Evolutionary conservation across 2,888 invertebrate species (phyloP), one percentile per base, ranked within the genome.

Genomic region (Papilio gigon): DNA sequence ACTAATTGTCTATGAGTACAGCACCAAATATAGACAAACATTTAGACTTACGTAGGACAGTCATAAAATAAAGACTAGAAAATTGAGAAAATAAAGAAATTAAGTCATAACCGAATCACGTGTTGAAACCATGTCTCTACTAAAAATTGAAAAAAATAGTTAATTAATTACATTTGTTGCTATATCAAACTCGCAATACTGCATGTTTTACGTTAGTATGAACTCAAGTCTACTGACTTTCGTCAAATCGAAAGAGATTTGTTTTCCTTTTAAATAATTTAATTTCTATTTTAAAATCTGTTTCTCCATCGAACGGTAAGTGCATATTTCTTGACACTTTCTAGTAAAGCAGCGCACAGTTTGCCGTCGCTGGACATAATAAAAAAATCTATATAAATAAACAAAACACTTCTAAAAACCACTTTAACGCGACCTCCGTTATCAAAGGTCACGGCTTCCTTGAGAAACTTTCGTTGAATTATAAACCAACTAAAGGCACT

Each of bases 371-470:
- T 14, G 27, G 53, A 30, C 27, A 27, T 30, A 8, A 17, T 30
- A 30, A 30, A 30, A 12, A 30, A 44, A 44, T 5, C 17, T 56
- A 2, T 17, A 56, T 56, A 56, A 30, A 30, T 30, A 27, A 50
- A 50, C 22, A 47, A 22, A 25, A 50, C 50, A 56, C 30, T 17
- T 17, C 30, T 30, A 30, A 56, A 62, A 63, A 63, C 20, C 62
- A 63, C 62, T 63, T 63, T 35, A 63, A 20, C 14, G 2, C 47
- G 62, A 63, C 62, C 62, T 47, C 62, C 5, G 14, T 47, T 47
- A 63, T 63, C 62, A 14, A 47, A 63, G 62, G 62, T 33, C 20
- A 22, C 59, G 42, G 47, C 65, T 59, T 65, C 65, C 65, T 59
- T 44, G 22, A 65, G 58, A 44, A 47, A 67, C 20, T 66, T 47